These are phyloP conservation scores for Ciconia stormi DNA, from an alignment of 2,113 vertebrate species.

Conservation along the genomic window DNA sequence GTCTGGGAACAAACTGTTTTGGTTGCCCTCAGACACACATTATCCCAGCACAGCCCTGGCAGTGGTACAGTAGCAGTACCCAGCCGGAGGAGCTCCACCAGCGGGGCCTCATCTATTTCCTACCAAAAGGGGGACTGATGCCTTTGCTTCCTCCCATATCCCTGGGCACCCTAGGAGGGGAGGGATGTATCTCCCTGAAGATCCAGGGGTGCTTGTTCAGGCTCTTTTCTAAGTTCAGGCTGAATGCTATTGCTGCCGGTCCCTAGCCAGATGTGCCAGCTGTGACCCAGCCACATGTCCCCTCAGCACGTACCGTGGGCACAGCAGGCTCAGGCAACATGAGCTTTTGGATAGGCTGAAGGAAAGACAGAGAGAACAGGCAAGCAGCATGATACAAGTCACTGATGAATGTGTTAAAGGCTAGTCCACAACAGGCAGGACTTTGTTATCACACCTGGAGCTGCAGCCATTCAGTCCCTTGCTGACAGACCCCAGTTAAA, in stretches of 20 bases:
- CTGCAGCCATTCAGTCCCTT: not conserved
- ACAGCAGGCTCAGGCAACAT: not conserved
- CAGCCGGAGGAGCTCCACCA: not conserved
- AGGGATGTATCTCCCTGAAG: not conserved
- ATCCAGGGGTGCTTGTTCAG: not conserved
- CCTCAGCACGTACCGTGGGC: not conserved
- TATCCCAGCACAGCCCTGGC: not conserved
- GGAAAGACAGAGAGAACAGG: not conserved
- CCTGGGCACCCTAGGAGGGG: not conserved
- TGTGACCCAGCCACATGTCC: not conserved
- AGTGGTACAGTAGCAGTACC: rapidly evolving
- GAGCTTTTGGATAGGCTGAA: not conserved
- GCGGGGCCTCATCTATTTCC: not conserved
- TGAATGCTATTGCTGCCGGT: not conserved
- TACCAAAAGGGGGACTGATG: not conserved
- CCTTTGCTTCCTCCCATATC: not conserved
- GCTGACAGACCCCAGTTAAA: not conserved
- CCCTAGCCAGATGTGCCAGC: not conserved
- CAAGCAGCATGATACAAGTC: not conserved
- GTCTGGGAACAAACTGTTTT: slow-evolving; percentile 44
- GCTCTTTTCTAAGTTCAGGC: not conserved
- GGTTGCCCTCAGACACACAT: slow-evolving; percentile 8
- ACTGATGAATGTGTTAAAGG: not conserved
- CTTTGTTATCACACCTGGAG: not conserved
- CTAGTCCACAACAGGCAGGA: not conserved